Base-by-base conservation (phyloP, 1,140 invertebrate genomes). In the Amyelois transitella region DNA sequence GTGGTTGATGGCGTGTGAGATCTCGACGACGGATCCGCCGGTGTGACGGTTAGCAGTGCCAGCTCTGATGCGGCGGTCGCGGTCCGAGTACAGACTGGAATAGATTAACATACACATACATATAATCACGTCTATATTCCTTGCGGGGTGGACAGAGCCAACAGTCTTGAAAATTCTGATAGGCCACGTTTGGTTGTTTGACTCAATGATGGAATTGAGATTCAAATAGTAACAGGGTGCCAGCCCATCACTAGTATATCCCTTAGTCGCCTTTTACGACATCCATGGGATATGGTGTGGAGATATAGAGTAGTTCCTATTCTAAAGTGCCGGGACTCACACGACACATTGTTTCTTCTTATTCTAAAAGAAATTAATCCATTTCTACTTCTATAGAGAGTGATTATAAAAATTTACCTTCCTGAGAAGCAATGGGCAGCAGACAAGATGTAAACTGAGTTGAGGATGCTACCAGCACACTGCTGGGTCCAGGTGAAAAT, bases 381-480 rank as follows among this genome's bases (percentile, higher is more conserved):
- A n/a, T n/a, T n/a, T n/a, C 25, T 28, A 28, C 25, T 28, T 6
- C 25, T 28, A 28, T 10, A 5, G 25, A 6, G 25, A 6, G 25
- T 28, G 25, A 5, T 28, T 6, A 6, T 28, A 28, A 28, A n/a
- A 7, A 47, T 65, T 66, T 59, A 81, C 78, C 51, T 6, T 59
- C 69, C 76, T 50, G 18, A 54, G 44, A 75, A 75, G 55, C 77
- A 79, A 8, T 69, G 72, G 12, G 79, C 79, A 55, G 72, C 75
- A 12, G 66, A 72, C 17, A 83, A 24, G 1, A 81, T 32, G 14
- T 63, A 69, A 22, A 50, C 22, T 2, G 52, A 43, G 43, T 70
- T 81, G 10, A 83, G 57, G 21, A 83, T 63, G 53, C 12, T 69
- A 6, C 49, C 80, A 21, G 48, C 76, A 22, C 80, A 81, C 6